A percentile compares a stretch with the other conserved stretches of the same genome.
Evolutionary conservation across 2,888 invertebrate genomes (phyloP).

Genomic region (Noctua janthe): DNA sequence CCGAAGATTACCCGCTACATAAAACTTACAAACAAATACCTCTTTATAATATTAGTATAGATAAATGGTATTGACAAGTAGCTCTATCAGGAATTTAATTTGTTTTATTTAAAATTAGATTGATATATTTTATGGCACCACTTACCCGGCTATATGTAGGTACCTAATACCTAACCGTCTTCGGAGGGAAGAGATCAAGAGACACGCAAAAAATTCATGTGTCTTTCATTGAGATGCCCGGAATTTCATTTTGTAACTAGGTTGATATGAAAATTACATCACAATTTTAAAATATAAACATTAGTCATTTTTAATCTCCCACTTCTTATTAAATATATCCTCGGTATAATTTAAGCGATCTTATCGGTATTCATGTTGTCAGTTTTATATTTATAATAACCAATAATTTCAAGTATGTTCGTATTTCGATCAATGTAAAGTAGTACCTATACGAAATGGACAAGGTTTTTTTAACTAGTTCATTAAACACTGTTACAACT

Average conservation of each 20-base stretch:
- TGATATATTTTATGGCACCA: neutral
- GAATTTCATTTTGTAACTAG: constrained; percentile 15
- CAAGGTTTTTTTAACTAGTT: no score
- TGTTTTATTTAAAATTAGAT: constrained; percentile 10
- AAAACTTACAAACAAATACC: no score
- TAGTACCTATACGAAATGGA: neutral
- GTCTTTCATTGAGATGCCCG: neutral
- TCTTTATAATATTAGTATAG: no score
- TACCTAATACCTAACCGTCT: neutral
- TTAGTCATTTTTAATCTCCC: constrained; percentile 35
- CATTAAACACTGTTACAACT: no score
- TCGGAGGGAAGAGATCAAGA: neutral
- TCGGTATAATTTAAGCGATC: constrained; percentile 12
- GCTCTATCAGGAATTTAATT: neutral
- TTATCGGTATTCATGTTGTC: constrained; percentile 25
- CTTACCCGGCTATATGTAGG: no score
- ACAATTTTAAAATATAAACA: constrained; percentile 35
- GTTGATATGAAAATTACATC: constrained; percentile 22
- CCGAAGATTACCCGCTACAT: no score
- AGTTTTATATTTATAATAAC: neutral
- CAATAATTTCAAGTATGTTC: neutral
- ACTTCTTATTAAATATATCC: constrained; percentile 30
- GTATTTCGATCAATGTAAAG: neutral
- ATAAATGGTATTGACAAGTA: neutral
- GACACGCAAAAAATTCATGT: no score